These are phyloP conservation scores for Papio anubis DNA, from an alignment of 2,113 vertebrate genomes.

Conservation along the genomic window DNA sequence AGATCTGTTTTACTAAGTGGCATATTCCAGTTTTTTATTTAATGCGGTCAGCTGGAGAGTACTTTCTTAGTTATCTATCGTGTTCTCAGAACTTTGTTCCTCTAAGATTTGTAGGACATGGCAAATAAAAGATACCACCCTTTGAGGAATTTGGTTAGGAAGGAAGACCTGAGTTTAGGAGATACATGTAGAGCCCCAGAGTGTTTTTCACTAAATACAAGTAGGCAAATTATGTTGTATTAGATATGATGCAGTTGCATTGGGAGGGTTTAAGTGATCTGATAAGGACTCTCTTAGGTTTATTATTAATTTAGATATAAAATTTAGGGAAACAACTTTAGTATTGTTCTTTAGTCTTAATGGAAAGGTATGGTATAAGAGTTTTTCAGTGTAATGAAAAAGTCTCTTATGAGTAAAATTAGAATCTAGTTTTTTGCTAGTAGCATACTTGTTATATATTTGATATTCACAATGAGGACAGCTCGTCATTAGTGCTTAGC, in stretches of 20 bases:
- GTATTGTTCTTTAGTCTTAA: not conserved
- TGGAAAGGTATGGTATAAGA: not conserved
- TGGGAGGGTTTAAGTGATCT: not conserved
- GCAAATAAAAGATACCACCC: not conserved
- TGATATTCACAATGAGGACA: not conserved
- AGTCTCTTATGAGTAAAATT: not conserved
- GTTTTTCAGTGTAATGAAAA: not conserved
- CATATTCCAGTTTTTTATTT: not conserved
- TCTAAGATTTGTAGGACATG: not conserved
- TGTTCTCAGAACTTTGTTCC: not conserved
- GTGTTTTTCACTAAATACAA: not conserved
- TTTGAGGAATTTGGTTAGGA: not conserved
- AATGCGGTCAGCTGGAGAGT: not conserved
- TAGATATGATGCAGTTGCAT: rapidly evolving
- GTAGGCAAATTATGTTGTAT: not conserved
- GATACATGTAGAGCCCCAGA: rapidly evolving
- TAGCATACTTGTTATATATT: not conserved
- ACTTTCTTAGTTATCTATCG: not conserved
- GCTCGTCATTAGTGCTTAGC: not conserved
- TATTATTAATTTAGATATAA: not conserved
- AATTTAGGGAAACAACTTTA: not conserved
- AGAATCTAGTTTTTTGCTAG: not conserved
- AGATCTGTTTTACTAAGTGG: not conserved
- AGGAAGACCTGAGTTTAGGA: not conserved
- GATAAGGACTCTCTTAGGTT: not conserved